Evolutionary conservation across 2,113 vertebrate species (phyloP).

Genomic region (Strigops habroptila): DNA sequence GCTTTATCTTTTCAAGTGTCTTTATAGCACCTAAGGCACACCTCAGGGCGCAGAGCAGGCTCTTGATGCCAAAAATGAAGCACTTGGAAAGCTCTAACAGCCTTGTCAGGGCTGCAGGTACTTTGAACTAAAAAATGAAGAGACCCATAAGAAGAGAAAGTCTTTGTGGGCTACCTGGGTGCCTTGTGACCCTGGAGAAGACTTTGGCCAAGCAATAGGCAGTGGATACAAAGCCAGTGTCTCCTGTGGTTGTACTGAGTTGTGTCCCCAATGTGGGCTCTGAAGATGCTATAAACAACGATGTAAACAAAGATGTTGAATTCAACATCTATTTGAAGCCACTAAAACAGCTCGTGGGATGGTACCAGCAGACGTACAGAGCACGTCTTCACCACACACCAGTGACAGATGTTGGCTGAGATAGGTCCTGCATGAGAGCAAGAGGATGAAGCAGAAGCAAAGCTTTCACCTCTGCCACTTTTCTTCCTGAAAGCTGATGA

Average conservation of each 20-base stretch:
- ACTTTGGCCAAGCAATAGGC: background rate
- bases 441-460: background rate
- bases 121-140: background rate
- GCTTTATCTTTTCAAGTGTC: background rate
- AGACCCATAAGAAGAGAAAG: background rate
- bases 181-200: background rate
- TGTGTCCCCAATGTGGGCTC: accelerated
- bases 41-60: background rate
- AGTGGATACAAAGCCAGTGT: background rate
- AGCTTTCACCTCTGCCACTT: background rate
- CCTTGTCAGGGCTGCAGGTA: background rate
- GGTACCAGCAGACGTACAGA: background rate
- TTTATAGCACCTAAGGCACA: accelerated
- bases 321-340: accelerated
- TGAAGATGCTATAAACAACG: background rate
- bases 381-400: accelerated
- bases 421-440: background rate
- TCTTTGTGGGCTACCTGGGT: background rate
- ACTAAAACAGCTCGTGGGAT: background rate
- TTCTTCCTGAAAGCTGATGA: background rate
- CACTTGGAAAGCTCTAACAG: background rate
- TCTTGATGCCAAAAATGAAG: background rate
- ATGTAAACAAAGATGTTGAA: no score
- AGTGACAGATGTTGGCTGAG: background rate
- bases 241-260: accelerated